Evolutionary conservation across 2,113 vertebrate genomes (phyloP).

Genomic region (Tapirus terrestris): DNA sequence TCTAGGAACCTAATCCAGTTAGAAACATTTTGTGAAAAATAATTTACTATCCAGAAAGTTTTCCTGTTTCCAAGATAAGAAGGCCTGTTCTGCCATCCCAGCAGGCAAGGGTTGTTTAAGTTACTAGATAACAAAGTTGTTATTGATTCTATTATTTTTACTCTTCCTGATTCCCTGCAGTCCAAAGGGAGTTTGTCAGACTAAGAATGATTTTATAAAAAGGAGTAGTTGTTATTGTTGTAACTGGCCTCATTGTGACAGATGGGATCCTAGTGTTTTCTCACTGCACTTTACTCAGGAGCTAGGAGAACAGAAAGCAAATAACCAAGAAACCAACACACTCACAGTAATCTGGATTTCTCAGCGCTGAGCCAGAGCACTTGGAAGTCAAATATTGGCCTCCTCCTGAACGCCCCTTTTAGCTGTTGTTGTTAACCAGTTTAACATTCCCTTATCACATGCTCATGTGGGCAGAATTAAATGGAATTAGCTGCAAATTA

Average conservation of each 20-base stretch:
- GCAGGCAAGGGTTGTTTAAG: conserved; percentile 74
- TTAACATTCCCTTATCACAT: conserved; percentile 86
- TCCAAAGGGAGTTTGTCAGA: conserved; percentile 45
- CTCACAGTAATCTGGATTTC: conserved; percentile 69
- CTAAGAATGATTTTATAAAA: conserved; percentile 66
- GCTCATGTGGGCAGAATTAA: conserved; percentile 87
- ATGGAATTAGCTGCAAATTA: conserved; percentile 88
- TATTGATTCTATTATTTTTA: conserved; percentile 80
- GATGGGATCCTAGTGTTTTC: conserved; percentile 75
- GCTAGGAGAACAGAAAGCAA: conserved; percentile 68
- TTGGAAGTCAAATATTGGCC: conserved; percentile 73
- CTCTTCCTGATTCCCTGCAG: conserved; percentile 74
- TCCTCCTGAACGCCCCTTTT: conserved; percentile 77
- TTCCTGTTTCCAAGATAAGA: conserved; percentile 79
- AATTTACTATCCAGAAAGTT: conserved; percentile 76
- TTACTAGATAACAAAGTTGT: conserved; percentile 79
- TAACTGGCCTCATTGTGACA: conserved; percentile 70
- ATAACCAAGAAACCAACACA: conserved; percentile 72
- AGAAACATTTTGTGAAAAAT: conserved; percentile 71
- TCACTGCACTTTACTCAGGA: conserved; percentile 71
- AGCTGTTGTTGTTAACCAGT: conserved; percentile 77
- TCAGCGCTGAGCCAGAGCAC: conserved; percentile 65
- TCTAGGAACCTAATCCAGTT: conserved; percentile 30
- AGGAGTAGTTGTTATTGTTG: conserved; percentile 34
- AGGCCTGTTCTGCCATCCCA: conserved; percentile 71